A percentile compares a stretch with the other conserved stretches of the same genome.
Evolutionary conservation across 1,140 invertebrate genomes (phyloP).

Genomic region (Daktulosphaira vitifoliae): DNA sequence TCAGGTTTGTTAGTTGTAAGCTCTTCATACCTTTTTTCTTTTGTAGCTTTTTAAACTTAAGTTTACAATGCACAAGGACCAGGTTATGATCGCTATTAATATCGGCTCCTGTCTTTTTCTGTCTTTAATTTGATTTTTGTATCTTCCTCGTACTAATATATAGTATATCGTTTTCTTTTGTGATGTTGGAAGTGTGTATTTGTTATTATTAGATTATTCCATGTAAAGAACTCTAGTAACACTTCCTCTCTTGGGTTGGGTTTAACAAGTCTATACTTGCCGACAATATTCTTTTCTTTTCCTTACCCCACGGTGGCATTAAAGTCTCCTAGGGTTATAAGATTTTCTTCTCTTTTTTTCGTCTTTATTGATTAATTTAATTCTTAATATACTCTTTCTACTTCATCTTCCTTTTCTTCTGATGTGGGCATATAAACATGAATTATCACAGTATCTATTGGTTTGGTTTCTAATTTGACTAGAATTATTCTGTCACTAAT

Average conservation of each 20-base stretch:
- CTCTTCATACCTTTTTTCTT: neutral
- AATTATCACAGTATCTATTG: conserved; percentile 39
- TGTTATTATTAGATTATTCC: conserved; percentile 39
- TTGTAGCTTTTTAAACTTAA: conserved; percentile 24
- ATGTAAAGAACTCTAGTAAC: conserved; percentile 40
- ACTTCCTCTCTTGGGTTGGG: conserved; percentile 41
- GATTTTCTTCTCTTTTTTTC: conserved; percentile 35
- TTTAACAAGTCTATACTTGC: conserved; percentile 38
- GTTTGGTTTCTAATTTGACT: conserved; percentile 33
- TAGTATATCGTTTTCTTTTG: conserved; percentile 41
- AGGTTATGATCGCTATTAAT: conserved; percentile 41
- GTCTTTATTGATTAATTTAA: conserved; percentile 25
- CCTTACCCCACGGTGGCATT: conserved; percentile 39
- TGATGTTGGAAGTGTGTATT: conserved; percentile 42
- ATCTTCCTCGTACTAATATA: conserved; percentile 40
- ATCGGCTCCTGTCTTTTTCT: conserved; percentile 37
- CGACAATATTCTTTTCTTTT: conserved; percentile 20
- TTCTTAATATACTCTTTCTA: conserved; percentile 39
- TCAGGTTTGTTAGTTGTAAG: neutral
- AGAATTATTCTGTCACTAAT: conserved; percentile 35
- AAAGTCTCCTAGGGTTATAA: conserved; percentile 38
- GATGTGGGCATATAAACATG: conserved; percentile 41
- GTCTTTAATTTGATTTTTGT: conserved; percentile 39
- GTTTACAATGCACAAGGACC: conserved; percentile 32
- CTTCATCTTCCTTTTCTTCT: conserved; percentile 37